Conservation (phyloP, 2,113 vertebrate species). For the Pachypanchax playfairii region DNA sequence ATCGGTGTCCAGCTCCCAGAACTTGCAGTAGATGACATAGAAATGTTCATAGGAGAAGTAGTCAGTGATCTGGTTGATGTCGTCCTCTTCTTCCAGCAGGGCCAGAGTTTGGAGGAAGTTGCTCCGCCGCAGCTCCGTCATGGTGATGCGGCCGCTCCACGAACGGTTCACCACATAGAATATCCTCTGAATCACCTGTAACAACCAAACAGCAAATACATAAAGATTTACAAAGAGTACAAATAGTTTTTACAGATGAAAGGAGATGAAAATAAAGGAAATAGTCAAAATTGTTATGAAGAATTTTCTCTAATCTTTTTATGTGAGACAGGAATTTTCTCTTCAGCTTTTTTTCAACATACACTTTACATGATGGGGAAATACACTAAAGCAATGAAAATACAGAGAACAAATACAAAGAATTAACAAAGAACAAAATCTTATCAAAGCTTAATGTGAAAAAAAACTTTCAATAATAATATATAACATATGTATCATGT, state of each 20-base stretch:
- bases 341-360: too few species aligned
- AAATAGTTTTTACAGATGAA: too few species aligned
- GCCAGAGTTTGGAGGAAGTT: constrained; percentile 98
- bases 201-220: neutral
- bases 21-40: constrained; percentile 99
- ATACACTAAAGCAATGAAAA: too few species aligned
- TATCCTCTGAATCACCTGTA: constrained; percentile 97
- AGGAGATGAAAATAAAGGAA: too few species aligned
- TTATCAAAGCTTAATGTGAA: too few species aligned
- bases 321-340: too few species aligned
- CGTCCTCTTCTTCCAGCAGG: constrained; percentile 96
- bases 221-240: too few species aligned
- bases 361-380: too few species aligned
- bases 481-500: too few species aligned
- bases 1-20: constrained; percentile 98
- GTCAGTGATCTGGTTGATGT: constrained; percentile 99
- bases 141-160: constrained; percentile 95
- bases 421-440: neutral
- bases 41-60: constrained; percentile 99
- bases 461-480: too few species aligned
- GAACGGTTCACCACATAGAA: constrained; percentile 98
- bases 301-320: neutral
- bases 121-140: constrained; percentile 93
- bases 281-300: too few species aligned
- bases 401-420: neutral